These are phyloP conservation scores for Auanema freiburgensis DNA, from an alignment of 2,888 invertebrate genomes.

Conservation along the genomic window DNA sequence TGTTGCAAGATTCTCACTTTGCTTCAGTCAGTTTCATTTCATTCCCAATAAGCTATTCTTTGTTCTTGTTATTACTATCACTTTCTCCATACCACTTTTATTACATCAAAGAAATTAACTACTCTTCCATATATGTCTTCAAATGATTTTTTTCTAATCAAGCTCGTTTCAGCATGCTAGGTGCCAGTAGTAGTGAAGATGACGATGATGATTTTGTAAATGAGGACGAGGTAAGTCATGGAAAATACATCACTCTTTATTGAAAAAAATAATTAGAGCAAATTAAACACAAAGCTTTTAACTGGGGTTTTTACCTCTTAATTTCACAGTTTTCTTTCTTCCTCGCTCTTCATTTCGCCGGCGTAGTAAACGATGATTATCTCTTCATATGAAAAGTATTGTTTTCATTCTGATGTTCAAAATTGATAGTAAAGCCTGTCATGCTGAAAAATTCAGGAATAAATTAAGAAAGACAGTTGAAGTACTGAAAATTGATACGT, in stretches of 20 bases:
- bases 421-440: too few species aligned
- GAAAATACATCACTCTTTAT: slow-evolving; percentile 13
- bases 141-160: background rate
- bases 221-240: slow-evolving; percentile 43
- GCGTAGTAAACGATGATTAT: too few species aligned
- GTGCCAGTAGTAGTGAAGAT: slow-evolving; percentile 65
- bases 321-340: slow-evolving; percentile 8
- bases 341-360: background rate
- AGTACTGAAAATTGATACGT: too few species aligned
- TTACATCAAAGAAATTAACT: background rate
- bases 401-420: too few species aligned
- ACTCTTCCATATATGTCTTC: background rate
- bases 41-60: background rate
- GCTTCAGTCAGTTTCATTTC: background rate
- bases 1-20: background rate
- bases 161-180: slow-evolving; percentile 56
- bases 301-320: slow-evolving; percentile 6
- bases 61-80: slow-evolving; percentile 1
- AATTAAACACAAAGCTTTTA: slow-evolving; percentile 7
- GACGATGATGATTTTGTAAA: slow-evolving; percentile 62
- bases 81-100: background rate
- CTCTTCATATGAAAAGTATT: too few species aligned
- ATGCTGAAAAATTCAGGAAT: too few species aligned
- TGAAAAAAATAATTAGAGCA: background rate
- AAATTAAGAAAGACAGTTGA: too few species aligned